Conservation (phyloP, 2,113 vertebrate genomes). For the Lagopus leucura region DNA sequence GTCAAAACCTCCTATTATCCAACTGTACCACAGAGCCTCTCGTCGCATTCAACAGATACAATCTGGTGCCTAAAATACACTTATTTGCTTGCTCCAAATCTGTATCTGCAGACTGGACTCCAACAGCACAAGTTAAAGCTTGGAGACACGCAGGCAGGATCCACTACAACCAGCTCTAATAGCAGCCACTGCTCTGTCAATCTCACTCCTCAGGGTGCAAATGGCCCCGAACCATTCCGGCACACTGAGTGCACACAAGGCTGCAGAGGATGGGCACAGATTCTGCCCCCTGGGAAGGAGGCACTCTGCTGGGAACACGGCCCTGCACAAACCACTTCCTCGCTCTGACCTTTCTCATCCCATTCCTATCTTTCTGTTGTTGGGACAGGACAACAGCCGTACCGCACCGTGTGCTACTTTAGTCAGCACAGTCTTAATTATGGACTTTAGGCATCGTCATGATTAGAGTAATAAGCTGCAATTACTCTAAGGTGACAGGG, state of each 20-base stretch:
- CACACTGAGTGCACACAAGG: accelerated
- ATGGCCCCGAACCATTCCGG: accelerated
- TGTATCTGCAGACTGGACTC: not conserved
- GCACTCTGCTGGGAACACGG: not conserved
- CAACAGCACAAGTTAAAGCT: not conserved
- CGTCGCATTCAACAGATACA: accelerated
- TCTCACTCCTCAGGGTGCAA: accelerated
- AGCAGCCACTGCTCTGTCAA: accelerated
- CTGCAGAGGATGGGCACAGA: accelerated
- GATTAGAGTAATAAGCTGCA: constrained; percentile 73
- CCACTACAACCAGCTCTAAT: accelerated
- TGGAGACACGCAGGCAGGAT: not conserved
- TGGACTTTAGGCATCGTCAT: constrained; percentile 63
- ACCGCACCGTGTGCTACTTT: not conserved
- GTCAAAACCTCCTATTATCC: not conserved
- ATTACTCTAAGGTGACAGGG: constrained; percentile 67
- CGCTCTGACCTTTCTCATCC: constrained; percentile 13
- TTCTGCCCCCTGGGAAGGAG: not conserved
- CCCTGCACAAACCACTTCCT: constrained; percentile 48
- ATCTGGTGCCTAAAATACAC: not conserved
- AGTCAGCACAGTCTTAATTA: constrained; percentile 71
- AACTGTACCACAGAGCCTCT: not conserved
- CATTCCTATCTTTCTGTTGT: constrained; percentile 39
- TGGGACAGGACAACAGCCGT: constrained; percentile 59
- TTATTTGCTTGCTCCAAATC: not conserved